Conservation (phyloP, 2,797 vertebrate species). For the Helicolenus hilgendorfi region DNA sequence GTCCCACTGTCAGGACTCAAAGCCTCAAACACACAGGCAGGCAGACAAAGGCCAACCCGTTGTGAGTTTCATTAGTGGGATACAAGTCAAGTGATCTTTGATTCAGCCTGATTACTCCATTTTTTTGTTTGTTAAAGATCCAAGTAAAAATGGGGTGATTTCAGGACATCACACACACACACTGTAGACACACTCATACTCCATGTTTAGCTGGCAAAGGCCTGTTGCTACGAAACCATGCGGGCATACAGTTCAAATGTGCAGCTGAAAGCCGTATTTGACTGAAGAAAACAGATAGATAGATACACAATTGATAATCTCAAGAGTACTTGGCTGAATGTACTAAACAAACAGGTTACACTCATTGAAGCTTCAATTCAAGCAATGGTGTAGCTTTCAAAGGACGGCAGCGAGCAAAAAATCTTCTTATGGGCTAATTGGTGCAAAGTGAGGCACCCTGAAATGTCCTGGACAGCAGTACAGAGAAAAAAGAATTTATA, state of each 20-base stretch:
- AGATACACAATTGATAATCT: not conserved
- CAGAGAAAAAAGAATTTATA: not conserved
- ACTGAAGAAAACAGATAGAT: not conserved
- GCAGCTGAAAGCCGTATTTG: constrained; percentile 15
- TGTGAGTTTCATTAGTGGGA: not conserved
- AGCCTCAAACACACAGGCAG: not conserved
- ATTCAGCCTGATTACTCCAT: not conserved
- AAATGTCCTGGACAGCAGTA: not conserved
- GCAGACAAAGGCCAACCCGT: too few relatives aligned
- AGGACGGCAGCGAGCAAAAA: not conserved
- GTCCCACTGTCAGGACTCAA: not conserved
- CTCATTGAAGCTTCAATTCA: not conserved
- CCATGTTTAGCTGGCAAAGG: constrained; percentile 13
- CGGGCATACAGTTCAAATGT: not conserved
- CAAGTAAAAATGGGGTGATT: not conserved
- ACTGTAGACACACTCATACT: not conserved
- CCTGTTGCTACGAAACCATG: constrained; percentile 62
- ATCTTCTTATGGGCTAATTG: not conserved
- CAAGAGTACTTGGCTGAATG: not conserved
- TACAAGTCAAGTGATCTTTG: not conserved
- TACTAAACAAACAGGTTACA: not conserved
- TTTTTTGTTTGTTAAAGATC: not conserved
- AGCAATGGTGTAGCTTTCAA: not conserved
- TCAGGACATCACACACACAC: not conserved
- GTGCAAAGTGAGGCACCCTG: not conserved